phyloP scores from a whole-genome alignment of 1,140 invertebrate species.

The Zaprionus inermis region DNA sequence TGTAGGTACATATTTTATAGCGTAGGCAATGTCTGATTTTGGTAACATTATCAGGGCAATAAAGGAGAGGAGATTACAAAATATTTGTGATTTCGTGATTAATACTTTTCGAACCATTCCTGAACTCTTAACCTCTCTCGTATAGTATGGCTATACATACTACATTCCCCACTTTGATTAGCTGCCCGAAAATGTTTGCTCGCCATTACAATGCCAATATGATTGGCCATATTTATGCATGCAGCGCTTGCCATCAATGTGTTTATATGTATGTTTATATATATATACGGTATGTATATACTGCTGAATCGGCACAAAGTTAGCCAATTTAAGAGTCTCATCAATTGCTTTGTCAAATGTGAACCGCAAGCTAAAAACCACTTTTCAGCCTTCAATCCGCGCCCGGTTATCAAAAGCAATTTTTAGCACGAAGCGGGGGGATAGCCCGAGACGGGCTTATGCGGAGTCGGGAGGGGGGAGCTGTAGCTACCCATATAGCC shows the following conservation, averaged over 20 bases:
- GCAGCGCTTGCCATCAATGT: conserved; percentile 21
- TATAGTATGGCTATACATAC: not conserved
- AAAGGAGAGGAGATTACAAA: no score
- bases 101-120: no score
- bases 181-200: conserved; percentile 32
- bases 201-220: conserved; percentile 43
- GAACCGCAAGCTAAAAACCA: conserved; percentile 64
- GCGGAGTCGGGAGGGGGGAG: conserved; percentile 8
- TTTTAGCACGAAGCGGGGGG: conserved; percentile 35
- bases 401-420: conserved; percentile 75
- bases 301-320: not conserved
- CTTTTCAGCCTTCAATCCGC: conserved; percentile 61
- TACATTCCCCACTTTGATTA: conserved; percentile 34
- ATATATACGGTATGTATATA: not conserved
- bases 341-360: conserved; percentile 78
- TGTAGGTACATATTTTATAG: no score
- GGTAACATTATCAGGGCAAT: no score
- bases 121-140: not conserved
- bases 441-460: not conserved
- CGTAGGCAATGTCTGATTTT: no score
- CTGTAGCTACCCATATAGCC: conserved; percentile 60
- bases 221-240: conserved; percentile 38
- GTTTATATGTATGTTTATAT: not conserved
- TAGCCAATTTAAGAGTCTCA: conserved; percentile 58
- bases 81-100: no score